A percentile compares a stretch with the other conserved stretches of the same genome.
Conservation (phyloP, 2,113 vertebrate genomes). For the Oenanthe oenanthe region DNA sequence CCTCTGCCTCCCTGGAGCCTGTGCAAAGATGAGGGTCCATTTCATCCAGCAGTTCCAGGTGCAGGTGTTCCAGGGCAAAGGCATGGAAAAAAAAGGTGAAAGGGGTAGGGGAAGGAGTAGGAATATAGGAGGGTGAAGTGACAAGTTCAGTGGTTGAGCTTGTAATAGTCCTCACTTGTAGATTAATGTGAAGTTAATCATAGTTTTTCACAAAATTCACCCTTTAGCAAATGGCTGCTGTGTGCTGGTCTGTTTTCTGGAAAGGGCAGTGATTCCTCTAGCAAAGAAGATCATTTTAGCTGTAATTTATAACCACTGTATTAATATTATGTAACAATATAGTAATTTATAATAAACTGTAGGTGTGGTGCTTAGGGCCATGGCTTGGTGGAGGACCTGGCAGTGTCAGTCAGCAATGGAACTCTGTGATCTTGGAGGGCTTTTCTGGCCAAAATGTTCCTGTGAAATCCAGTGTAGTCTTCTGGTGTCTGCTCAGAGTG, state of each 20-base stretch:
- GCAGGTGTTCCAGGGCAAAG: background rate
- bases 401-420: background rate
- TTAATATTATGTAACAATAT: no score
- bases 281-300: background rate
- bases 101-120: background rate
- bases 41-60: background rate
- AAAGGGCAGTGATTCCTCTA: background rate
- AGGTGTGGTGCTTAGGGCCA: background rate
- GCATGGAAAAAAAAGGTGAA: background rate
- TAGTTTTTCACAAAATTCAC: background rate
- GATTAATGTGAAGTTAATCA: background rate
- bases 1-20: background rate
- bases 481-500: background rate
- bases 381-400: background rate
- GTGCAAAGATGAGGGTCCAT: rapidly evolving
- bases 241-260: background rate
- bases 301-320: background rate
- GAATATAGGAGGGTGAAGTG: background rate
- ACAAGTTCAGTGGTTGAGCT: background rate
- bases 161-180: background rate
- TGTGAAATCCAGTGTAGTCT: background rate
- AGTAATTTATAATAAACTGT: background rate
- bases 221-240: background rate
- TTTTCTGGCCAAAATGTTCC: background rate
- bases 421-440: background rate